Evolutionary conservation across 2,888 invertebrate genomes (phyloP).

Genomic region (Diogma glabrata): DNA sequence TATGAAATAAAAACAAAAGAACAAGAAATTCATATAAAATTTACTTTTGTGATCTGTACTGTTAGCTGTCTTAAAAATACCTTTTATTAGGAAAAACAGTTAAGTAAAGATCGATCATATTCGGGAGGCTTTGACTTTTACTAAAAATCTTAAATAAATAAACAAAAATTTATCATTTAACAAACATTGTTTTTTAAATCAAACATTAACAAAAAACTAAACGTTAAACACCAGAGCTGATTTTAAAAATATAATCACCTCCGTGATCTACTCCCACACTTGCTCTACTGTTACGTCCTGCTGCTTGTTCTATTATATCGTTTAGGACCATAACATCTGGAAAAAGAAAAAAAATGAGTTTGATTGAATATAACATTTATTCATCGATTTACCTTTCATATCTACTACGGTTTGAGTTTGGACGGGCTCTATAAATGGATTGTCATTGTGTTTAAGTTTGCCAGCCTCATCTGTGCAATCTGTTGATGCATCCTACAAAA

Average conservation of each 20-base stretch:
- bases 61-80: too few species aligned
- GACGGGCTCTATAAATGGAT: slow-evolving; percentile 82
- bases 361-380: slow-evolving; percentile 5
- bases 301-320: slow-evolving; percentile 92
- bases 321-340: slow-evolving; percentile 94
- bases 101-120: too few species aligned
- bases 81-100: too few species aligned
- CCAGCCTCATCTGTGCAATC: slow-evolving; percentile 68
- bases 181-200: too few species aligned
- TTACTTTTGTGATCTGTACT: too few species aligned
- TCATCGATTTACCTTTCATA: slow-evolving; percentile 64
- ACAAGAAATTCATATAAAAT: too few species aligned
- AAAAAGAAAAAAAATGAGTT: slow-evolving; percentile 7
- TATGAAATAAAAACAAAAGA: too few species aligned
- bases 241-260: slow-evolving; percentile 59
- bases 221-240: too few species aligned
- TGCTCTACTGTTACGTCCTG: slow-evolving; percentile 73
- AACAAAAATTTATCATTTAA: too few species aligned
- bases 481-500: slow-evolving; percentile 61
- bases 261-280: slow-evolving; percentile 70
- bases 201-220: too few species aligned
- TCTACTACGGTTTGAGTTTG: slow-evolving; percentile 84
- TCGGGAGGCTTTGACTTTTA: too few species aligned
- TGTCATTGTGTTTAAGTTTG: slow-evolving; percentile 75
- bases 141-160: too few species aligned